Base-by-base conservation (phyloP, 1,140 invertebrate genomes). In the Papilio glaucus region DNA sequence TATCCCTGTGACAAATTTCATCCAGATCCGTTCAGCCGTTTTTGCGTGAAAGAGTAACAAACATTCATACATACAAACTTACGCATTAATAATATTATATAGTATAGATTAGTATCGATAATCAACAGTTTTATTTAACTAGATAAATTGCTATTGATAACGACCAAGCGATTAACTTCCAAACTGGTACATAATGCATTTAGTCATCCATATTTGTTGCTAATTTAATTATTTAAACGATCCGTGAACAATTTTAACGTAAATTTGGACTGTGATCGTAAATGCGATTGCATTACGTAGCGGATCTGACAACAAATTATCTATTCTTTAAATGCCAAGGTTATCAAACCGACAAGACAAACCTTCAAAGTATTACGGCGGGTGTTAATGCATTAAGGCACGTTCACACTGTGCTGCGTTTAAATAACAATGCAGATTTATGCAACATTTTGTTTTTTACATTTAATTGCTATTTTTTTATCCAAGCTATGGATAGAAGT, bases 241-340 rank as follows among this genome's bases (percentile, higher is more conserved):
- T 13, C 0, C 8, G 1, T 57, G 49, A 57, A 57, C 24, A 57
- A 24, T 57, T 57, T 57, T 0, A 57, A 57, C 21, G 21, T 57
- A 6, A 3, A 33, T 57, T 57, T 26, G 21, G 9, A 57, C 21
- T 57, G 12, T 12, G 9, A 24, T 57, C 21, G 3, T 24, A 24
- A 57, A 13, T 18, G 18, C 45, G 15, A 49, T 49, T 57, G 49
- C 49, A 24, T 57, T 57, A 57, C 18, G 49, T 57, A 57, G 21
- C 21, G 49, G 49, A 26, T 24, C 45, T 21, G 45, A 53, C 21
- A 57, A 26, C 24, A 24, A 57, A 57, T 57, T 57, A 53, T 53
- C 49, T 53, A 57, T 57, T 57, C 49, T 57, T 57, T 57, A 57
- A 57, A 57, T 57, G 21, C 49, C 49, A 57, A 57, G 49, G 49